Base-by-base conservation (phyloP, 2,797 vertebrate genomes). In the Novumbra hubbsi region DNA sequence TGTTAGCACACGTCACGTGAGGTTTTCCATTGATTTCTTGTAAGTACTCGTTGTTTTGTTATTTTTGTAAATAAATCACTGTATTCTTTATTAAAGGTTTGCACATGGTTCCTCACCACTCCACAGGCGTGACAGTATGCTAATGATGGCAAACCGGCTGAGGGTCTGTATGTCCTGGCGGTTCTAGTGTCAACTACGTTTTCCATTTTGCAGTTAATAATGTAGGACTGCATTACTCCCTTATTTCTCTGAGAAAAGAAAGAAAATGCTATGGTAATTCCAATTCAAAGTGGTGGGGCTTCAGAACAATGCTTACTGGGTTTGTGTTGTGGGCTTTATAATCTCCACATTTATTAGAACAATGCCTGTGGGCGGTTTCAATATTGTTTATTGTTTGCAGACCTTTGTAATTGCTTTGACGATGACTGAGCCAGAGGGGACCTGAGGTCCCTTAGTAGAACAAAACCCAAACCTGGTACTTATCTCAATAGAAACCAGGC, bases 361-460 rank as follows among this genome's bases (percentile, higher is more conserved):
- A 76, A 74, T 84, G 74, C 32, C 66, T 83, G 63, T 52, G 81
- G 50, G 62, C 71, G 6, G 41, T 72, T 88, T 87, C 81, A 86
- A 81, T 82, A 77, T 74, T 81, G 72, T 80, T 86, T 80, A 80
- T 83, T 84, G 80, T 79, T 84, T 78, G 83, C 90, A 86, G 86
- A 77, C 78, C 76, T 69, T 2, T 67, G 65, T 84, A 76, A 85
- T 75, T 70, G 24, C 83, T 83, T 76, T 83, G 74, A 76, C 57
- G 68, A 82, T 73, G 72, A 57, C 24, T 73, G 78, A 76, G 82
- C 79, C 78, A 80, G 63, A 1, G 49, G 77, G 80, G 81, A 84
- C 82, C 76, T 84, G 75, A 85, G 70, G 84, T 21, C 19, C 41
- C 4, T 57, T 21, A 57, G 55, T 57, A 11, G n/a, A 24, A 57